Evolutionary conservation across 1,140 invertebrate species (phyloP).

Genomic region (Battus philenor): DNA sequence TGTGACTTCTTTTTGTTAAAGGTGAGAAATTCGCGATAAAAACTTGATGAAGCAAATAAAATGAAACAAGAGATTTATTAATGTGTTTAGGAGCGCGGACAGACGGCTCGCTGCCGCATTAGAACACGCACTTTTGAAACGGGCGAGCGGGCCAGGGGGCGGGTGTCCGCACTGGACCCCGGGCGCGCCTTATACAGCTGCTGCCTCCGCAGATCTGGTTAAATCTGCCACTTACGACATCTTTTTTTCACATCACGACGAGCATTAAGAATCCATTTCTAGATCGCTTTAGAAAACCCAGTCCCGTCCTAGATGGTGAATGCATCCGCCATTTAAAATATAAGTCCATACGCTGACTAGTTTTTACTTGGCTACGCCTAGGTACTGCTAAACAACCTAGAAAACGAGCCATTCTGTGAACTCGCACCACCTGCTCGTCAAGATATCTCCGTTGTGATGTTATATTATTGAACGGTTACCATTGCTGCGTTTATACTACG

Average conservation of each 20-base stretch:
- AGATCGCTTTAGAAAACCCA: constrained; percentile 50
- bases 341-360: constrained; percentile 40
- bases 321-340: constrained; percentile 50
- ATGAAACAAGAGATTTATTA: too few relatives aligned
- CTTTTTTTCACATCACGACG: constrained; percentile 18
- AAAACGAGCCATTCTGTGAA: constrained; percentile 54
- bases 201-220: constrained; percentile 11
- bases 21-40: too few relatives aligned
- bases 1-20: too few relatives aligned
- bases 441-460: not conserved
- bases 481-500: not conserved
- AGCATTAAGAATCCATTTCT: constrained; percentile 35
- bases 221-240: constrained; percentile 28
- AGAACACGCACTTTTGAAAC: too few relatives aligned
- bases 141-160: too few relatives aligned
- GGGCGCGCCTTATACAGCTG: constrained; percentile 1
- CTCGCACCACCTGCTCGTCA: constrained; percentile 18
- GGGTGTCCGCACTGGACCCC: too few relatives aligned
- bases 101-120: too few relatives aligned
- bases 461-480: not conserved
- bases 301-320: constrained; percentile 39
- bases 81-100: too few relatives aligned
- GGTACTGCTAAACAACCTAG: constrained; percentile 50
- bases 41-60: too few relatives aligned
- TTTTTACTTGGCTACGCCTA: constrained; percentile 44